Conservation (phyloP, 2,888 invertebrate species). For the Lissocephala sabroskyi region DNA sequence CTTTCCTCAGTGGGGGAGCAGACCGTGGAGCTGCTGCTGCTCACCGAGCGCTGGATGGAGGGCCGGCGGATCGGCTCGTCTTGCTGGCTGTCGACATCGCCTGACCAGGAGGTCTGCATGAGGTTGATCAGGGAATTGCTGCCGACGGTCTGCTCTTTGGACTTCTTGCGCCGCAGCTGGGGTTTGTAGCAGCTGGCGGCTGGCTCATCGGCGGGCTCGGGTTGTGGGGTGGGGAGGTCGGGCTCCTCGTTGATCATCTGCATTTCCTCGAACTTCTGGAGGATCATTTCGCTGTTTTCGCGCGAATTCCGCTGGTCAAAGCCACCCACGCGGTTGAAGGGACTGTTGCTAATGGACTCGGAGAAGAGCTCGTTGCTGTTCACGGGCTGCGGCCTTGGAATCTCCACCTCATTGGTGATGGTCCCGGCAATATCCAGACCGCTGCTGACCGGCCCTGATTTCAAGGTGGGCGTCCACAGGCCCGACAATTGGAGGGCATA, state of each 20-base stretch:
- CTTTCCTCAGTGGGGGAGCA: constrained; percentile 62
- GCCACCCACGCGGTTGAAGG: constrained; percentile 67
- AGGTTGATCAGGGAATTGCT: constrained; percentile 66
- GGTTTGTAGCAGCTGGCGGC: not conserved
- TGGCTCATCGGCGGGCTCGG: not conserved
- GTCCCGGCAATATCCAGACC: constrained; percentile 86
- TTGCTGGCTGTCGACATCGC: constrained; percentile 40
- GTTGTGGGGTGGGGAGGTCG: constrained; percentile 67
- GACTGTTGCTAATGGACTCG: constrained; percentile 71
- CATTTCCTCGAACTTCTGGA: constrained; percentile 72
- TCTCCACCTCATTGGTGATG: constrained; percentile 72
- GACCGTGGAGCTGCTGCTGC: constrained; percentile 59
- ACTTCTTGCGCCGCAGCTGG: constrained; percentile 24
- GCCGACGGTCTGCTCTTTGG: constrained; percentile 16
- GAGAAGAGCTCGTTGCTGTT: constrained; percentile 69
- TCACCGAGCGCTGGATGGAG: constrained; percentile 65
- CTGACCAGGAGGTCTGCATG: constrained; percentile 70
- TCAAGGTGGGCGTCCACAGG: constrained; percentile 86
- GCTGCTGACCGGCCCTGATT: constrained; percentile 81
- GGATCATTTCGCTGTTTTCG: constrained; percentile 67
- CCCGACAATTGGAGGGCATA: constrained; percentile 88
- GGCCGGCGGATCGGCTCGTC: constrained; percentile 35
- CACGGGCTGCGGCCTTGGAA: constrained; percentile 68
- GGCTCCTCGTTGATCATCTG: constrained; percentile 71
- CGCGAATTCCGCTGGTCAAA: constrained; percentile 57